Conservation (phyloP, 2,113 vertebrate genomes). For the Pitta sordida region DNA sequence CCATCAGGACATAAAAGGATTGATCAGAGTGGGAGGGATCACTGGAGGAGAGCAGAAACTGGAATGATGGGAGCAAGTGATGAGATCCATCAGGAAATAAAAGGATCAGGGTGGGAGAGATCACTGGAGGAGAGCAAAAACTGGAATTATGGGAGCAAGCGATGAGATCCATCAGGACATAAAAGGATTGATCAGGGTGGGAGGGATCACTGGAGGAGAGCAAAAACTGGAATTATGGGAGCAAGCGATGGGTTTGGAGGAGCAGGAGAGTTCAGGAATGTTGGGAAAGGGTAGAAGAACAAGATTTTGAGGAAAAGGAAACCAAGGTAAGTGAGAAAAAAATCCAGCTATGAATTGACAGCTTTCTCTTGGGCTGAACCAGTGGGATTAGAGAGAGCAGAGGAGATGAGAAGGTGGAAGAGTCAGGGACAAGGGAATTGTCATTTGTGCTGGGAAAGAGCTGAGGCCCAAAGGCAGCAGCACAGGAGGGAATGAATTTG, state of each 20-base stretch:
- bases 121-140: too few relatives aligned
- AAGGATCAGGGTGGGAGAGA: too few relatives aligned
- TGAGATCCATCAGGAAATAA: too few relatives aligned
- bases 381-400: neutral
- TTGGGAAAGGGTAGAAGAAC: neutral
- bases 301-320: neutral
- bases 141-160: too few relatives aligned
- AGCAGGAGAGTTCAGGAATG: neutral
- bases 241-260: neutral
- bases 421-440: neutral
- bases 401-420: neutral
- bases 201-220: neutral
- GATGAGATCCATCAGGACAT: too few relatives aligned
- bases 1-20: too few relatives aligned
- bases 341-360: neutral
- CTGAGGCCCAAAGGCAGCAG: neutral
- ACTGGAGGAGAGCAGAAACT: too few relatives aligned
- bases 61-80: too few relatives aligned
- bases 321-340: neutral
- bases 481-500: neutral
- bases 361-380: neutral
- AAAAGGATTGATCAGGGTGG: neutral
- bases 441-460: neutral
- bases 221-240: neutral
- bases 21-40: too few relatives aligned